phyloP scores from a whole-genome alignment of 2,113 vertebrate genomes.

The Sander lucioperca region DNA sequence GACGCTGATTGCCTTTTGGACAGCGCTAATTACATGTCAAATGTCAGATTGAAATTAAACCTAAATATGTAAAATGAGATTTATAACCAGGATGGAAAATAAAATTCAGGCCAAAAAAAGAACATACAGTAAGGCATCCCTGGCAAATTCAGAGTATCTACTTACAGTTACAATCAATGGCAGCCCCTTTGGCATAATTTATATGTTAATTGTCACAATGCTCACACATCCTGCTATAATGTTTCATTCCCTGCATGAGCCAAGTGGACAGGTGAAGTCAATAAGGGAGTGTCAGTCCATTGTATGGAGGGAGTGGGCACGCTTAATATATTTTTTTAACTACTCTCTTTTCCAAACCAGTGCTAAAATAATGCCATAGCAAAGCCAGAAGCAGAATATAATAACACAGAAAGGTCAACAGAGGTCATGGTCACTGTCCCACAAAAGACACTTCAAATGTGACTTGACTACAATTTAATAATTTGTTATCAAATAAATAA shows the following conservation, averaged over 20 bases:
- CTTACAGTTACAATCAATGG: constrained; percentile 2
- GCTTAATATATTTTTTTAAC: not conserved
- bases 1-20: constrained; percentile 35
- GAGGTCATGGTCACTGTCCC: constrained; percentile 23
- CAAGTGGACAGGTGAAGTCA: not conserved
- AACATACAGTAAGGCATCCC: not conserved
- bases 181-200: not conserved
- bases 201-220: constrained; percentile 15
- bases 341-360: not conserved
- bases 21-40: constrained; percentile 37
- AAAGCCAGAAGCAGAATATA: not conserved
- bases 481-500: not conserved
- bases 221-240: not conserved
- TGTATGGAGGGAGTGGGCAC: not conserved
- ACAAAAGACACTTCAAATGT: not conserved
- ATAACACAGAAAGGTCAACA: constrained; percentile 23
- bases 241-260: not conserved
- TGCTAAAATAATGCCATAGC: constrained; percentile 3
- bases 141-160: not conserved
- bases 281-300: not conserved
- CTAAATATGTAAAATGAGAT: constrained; percentile 15
- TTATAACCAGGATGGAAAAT: constrained; percentile 2
- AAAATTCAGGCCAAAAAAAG: not conserved
- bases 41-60: constrained; percentile 22
- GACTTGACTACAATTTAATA: not conserved